Evolutionary conservation across 37 sponge, comb jelly and placozoan genomes (phyloP).

Genomic region (Corticium candelabrum): DNA sequence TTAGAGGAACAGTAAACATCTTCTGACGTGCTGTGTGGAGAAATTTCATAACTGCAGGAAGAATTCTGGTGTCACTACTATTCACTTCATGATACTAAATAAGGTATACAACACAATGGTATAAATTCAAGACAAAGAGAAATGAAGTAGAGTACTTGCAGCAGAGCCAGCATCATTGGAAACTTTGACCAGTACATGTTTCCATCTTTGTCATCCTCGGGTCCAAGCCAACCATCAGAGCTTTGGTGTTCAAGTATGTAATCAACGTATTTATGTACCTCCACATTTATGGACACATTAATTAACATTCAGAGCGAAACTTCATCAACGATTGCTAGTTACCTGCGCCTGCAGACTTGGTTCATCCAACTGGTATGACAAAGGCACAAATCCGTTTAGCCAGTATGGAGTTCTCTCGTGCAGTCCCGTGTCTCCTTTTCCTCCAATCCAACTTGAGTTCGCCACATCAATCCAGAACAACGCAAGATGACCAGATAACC

Average conservation of each 20-base stretch:
- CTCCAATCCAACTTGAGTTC: conserved; percentile 64
- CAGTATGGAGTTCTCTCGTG: conserved; percentile 73
- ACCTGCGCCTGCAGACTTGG: conserved; percentile 12
- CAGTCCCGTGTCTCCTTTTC: conserved; percentile 37
- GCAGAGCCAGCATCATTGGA: conserved; percentile 33
- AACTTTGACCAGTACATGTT: conserved; percentile 64
- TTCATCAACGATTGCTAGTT: neutral
- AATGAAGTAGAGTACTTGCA: neutral
- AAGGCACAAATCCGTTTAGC: conserved; percentile 68
- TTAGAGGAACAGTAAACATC: conserved; percentile 30
- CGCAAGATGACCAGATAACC: conserved; percentile 56
- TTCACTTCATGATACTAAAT: conserved; percentile 56
- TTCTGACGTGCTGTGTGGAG: conserved; percentile 28
- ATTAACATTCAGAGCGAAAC: neutral
- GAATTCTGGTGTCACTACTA: conserved; percentile 20
- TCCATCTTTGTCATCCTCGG: conserved; percentile 44
- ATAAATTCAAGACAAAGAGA: neutral
- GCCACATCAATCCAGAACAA: conserved; percentile 62
- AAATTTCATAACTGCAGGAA: conserved; percentile 55
- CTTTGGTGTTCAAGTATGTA: conserved; percentile 54
- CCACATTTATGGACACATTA: neutral
- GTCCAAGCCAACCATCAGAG: conserved; percentile 53
- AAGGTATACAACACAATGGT: neutral
- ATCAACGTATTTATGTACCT: conserved; percentile 33
- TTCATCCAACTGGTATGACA: conserved; percentile 57